Evolutionary conservation across 2,113 vertebrate species (phyloP), one percentile per base, ranked within the genome.

Genomic region (Marmota flaviventris): DNA sequence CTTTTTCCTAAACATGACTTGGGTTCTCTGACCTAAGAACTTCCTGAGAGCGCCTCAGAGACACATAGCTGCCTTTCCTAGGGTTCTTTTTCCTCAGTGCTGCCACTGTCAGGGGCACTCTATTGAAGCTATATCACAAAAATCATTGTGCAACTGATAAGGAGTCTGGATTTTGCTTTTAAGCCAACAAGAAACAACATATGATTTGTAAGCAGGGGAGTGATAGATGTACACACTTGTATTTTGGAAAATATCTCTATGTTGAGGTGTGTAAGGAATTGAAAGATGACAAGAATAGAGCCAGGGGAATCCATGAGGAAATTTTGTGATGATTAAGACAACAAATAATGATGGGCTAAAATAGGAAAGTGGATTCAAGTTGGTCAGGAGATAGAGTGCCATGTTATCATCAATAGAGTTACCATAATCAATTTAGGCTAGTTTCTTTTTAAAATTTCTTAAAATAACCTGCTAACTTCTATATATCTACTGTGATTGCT

Each of bases 201-300:
- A 69, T 51, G 11, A 91, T 82, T 75, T 91, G n/a, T 67, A 73
- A 72, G n/a, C 20, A 39, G 45, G 37, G 1, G n/a, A 61, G 5
- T 42, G 32, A 48, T 20, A 63, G 61, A 37, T 20, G 34, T 83
- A 37, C 34, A 95, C 42, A 75, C 82, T 67, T 85, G 24, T 39
- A 22, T 77, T 95, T 93, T 13, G 67, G 51, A 85, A 93, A 96
- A 45, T 82, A 10, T 42, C 25, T 81, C 29, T 79, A 29, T 82
- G 22, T 16, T 82, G 16, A 8, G 17, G 8, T 69, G 6, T 78
- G 25, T 42, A 92, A 75, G 4, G 42, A 70, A 81, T 0, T 20
- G 22, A 16, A 90, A 82, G 56, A 73, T 17, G 37, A 0, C 48
- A 70, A 77, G 51, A 72, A 86, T 4, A 76, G 73, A 93, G 29